Evolutionary conservation across 2,113 vertebrate species (phyloP).

Genomic region (Scytalopus superciliaris): DNA sequence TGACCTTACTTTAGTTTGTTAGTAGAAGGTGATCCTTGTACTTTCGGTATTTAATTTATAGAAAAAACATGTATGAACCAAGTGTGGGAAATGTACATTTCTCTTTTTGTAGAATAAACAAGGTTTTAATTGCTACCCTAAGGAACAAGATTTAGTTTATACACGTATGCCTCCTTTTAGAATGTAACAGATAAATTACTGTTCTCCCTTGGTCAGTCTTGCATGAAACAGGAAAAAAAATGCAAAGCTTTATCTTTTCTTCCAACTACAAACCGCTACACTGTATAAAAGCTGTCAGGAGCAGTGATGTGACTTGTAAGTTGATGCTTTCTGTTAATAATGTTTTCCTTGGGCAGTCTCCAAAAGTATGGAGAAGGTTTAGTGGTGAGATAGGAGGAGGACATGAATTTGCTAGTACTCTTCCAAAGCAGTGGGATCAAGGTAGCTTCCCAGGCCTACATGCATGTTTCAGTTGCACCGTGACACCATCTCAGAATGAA

Average conservation of each 20-base stretch:
- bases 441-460: neutral
- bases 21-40: neutral
- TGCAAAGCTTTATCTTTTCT: neutral
- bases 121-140: neutral
- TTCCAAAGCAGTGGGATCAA: accelerated
- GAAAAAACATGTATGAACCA: neutral
- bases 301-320: neutral
- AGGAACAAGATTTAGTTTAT: neutral
- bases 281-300: neutral
- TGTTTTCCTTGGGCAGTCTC: neutral
- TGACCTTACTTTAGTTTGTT: neutral
- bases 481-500: neutral
- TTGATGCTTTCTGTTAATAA: neutral
- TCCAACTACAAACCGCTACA: neutral
- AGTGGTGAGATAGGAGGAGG: neutral
- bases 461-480: accelerated
- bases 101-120: neutral
- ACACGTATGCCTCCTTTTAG: neutral
- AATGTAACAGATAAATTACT: neutral
- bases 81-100: neutral
- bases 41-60: neutral
- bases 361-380: neutral
- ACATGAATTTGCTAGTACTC: neutral
- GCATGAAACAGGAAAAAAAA: neutral
- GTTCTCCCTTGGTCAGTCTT: neutral